phyloP scores from a whole-genome alignment of 2,113 vertebrate genomes.

The Ceyx margarethae region DNA sequence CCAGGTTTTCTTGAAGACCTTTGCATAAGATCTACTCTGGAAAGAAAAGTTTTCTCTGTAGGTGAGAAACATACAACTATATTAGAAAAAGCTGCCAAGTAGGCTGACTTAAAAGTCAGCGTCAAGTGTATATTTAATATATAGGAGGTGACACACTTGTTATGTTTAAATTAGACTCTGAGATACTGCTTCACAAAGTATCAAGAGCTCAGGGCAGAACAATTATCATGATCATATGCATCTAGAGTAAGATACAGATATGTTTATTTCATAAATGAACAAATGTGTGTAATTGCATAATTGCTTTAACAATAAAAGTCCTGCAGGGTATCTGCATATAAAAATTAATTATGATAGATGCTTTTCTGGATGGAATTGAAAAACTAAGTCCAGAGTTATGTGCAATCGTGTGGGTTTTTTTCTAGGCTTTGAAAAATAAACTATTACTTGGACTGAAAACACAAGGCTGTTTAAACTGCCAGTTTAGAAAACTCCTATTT shows the following conservation, averaged over 20 bases:
- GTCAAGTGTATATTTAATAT: conserved; percentile 31
- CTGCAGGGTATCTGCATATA: neutral
- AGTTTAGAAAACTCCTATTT: neutral
- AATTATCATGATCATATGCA: neutral
- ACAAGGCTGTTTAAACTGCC: neutral
- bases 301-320: neutral
- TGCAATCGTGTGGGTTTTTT: neutral
- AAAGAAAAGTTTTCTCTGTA: neutral
- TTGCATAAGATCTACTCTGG: neutral
- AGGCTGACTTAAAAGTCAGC: conserved; percentile 8
- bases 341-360: neutral
- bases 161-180: conserved; percentile 19
- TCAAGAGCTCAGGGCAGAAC: neutral
- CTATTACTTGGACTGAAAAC: neutral
- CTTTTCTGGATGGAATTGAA: neutral
- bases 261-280: neutral
- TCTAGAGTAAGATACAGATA: neutral
- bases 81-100: conserved; percentile 37
- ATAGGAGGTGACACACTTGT: neutral
- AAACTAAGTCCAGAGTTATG: neutral
- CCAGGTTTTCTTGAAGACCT: conserved; percentile 3
- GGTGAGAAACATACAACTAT: conserved; percentile 20
- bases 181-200: neutral
- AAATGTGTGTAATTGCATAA: conserved; percentile 7
- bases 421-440: neutral